Percentiles rank a stretch among this genome's conserved stretches.
phyloP scores from a whole-genome alignment of 2,888 invertebrate species.

The Litoditis marina region DNA sequence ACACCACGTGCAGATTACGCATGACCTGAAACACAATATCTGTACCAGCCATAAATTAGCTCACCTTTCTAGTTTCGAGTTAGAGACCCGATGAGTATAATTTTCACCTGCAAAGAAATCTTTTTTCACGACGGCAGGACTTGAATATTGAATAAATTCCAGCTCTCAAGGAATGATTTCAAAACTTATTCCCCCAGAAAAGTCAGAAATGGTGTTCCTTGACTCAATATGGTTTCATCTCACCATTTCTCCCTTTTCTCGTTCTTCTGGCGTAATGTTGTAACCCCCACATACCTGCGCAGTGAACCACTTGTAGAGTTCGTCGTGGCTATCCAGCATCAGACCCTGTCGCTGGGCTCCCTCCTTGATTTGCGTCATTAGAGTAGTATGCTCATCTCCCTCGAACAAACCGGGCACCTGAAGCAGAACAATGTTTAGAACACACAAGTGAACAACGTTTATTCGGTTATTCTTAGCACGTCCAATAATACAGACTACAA shows the following conservation, averaged over 20 bases:
- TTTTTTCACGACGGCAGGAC: too few relatives aligned
- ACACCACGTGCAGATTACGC: slow-evolving; percentile 97
- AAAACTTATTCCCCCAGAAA: too few relatives aligned
- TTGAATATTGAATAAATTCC: too few relatives aligned
- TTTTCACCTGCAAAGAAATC: too few relatives aligned
- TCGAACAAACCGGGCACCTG: slow-evolving; percentile 66
- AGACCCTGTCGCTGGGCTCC: slow-evolving; percentile 94
- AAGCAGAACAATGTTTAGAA: background rate
- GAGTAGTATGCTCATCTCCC: slow-evolving; percentile 92
- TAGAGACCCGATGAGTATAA: too few relatives aligned
- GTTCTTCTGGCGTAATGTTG: background rate
- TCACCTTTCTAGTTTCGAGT: background rate
- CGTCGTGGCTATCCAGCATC: slow-evolving; percentile 96
- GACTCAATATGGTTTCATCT: background rate
- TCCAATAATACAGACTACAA: too few relatives aligned
- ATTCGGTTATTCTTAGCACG: too few relatives aligned
- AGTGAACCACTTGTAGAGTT: slow-evolving; percentile 99
- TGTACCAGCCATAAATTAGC: too few relatives aligned
- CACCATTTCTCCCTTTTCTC: background rate
- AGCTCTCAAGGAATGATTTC: too few relatives aligned
- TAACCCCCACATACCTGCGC: slow-evolving; percentile 66
- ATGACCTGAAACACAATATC: slow-evolving; percentile 80
- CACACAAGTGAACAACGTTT: slow-evolving; percentile 67
- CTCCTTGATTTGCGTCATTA: slow-evolving; percentile 99
- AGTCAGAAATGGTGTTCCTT: too few relatives aligned